Conservation (phyloP, 2,888 invertebrate genomes). For the Macrosiphum euphorbiae region DNA sequence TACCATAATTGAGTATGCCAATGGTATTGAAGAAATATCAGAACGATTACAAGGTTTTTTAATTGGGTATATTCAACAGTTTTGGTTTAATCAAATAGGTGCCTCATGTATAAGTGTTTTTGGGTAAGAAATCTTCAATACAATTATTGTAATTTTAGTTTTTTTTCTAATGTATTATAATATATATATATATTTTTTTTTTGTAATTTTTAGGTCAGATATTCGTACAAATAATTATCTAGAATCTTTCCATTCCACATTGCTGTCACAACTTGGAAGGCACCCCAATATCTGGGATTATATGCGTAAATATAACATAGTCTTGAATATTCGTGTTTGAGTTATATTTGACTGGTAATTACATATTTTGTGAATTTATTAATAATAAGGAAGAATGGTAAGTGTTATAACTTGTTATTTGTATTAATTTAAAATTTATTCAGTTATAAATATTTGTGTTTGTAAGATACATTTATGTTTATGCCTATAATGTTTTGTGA, state of each 20-base stretch:
- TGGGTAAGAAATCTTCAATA: no score
- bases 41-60: no score
- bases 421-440: background rate
- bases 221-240: background rate
- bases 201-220: background rate
- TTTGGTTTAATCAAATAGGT: no score
- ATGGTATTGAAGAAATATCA: no score
- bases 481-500: background rate
- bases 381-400: background rate
- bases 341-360: background rate
- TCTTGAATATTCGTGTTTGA: background rate
- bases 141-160: no score
- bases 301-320: background rate
- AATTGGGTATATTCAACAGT: no score
- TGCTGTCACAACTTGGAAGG: background rate
- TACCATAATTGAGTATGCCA: no score
- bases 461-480: background rate
- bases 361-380: background rate
- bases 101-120: no score
- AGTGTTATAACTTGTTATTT: background rate
- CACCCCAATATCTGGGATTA: constrained; percentile 5
- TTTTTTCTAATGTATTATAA: no score
- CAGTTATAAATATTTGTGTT: background rate
- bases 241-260: background rate
- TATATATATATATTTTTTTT: no score